Base-by-base conservation (phyloP, 2,888 invertebrate genomes). In the Leptinotarsa haldemani region DNA sequence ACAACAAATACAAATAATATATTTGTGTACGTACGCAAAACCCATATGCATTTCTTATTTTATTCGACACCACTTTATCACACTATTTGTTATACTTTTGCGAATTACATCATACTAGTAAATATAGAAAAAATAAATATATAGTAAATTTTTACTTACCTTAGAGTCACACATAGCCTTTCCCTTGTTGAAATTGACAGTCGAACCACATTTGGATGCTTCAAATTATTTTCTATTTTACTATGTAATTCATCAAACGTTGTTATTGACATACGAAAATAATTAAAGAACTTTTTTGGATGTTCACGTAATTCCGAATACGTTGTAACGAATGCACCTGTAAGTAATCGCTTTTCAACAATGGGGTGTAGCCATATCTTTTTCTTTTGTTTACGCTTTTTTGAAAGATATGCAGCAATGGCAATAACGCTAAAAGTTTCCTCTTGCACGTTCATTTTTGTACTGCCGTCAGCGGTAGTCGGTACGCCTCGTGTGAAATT, bases 201-300 rank as follows among this genome's bases (percentile, higher is more conserved):
- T 30, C 64, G 22, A 46, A 64, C 64, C n/a, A 64, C 64, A 64
- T 64, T 30, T 64, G 30, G 64, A 64, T 25, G 64, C 64, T 64
- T 25, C 30, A 65, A 40, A 65, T 18, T 22, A 56, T 56, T 56
- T 56, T 20, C 22, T 65, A 65, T 18, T 22, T 65, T 22, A 25
- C 46, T 46, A 40, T 65, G 22, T 65, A 65, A 40, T 65, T 65
- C 47, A 47, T 66, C 66, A 66, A 66, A 66, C 48, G 66, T 50
- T 48, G 7, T 46, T 48, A 16, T 66, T 18, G 48, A 22, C 50
- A 66, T 66, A 15, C 52, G 66, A 50, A 52, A 66, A 30, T 66
- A 66, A 48, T 66, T 61, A 9, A 61, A 61, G 25, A 61, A 61
- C 15, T 30, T 66, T 46, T 30, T n/a, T 15, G 65, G 65, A 48